Evolutionary conservation across 2,797 vertebrate species (phyloP).

Genomic region (Scyliorhinus canicula): DNA sequence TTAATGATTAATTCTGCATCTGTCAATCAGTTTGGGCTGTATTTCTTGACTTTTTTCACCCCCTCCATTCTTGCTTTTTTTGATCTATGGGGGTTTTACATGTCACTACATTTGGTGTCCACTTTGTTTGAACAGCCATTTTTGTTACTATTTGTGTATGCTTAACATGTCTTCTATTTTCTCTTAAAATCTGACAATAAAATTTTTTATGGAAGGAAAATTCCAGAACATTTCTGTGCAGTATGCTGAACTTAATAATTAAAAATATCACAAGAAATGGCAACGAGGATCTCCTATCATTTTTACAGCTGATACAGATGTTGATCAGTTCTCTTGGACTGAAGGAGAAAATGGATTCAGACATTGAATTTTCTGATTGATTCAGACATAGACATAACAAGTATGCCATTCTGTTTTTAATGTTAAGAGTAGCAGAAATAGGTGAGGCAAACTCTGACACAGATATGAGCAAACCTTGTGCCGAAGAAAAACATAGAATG

Average conservation of each 20-base stretch:
- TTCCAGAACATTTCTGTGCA: slow-evolving; percentile 25
- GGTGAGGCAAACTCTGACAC: slow-evolving; percentile 31
- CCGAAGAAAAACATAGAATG: slow-evolving; percentile 16
- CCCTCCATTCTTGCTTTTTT: background rate
- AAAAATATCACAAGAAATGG: background rate
- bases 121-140: background rate
- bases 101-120: background rate
- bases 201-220: background rate
- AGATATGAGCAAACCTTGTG: background rate
- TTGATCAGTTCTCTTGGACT: background rate
- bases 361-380: background rate
- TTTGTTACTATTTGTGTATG: slow-evolving; percentile 31
- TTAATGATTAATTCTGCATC: background rate
- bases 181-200: slow-evolving; percentile 15
- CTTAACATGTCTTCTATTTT: slow-evolving; percentile 33
- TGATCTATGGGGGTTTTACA: background rate
- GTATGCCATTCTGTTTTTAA: slow-evolving; percentile 30
- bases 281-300: background rate
- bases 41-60: background rate
- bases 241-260: background rate
- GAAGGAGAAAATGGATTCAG: slow-evolving; percentile 15
- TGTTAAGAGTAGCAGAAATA: background rate
- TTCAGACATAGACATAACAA: background rate
- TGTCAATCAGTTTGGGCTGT: background rate
- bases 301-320: slow-evolving; percentile 9